Evolutionary conservation across 2,797 vertebrate species (phyloP), one percentile per base, ranked within the genome.

Genomic region (Dendrocincla fuliginosa): DNA sequence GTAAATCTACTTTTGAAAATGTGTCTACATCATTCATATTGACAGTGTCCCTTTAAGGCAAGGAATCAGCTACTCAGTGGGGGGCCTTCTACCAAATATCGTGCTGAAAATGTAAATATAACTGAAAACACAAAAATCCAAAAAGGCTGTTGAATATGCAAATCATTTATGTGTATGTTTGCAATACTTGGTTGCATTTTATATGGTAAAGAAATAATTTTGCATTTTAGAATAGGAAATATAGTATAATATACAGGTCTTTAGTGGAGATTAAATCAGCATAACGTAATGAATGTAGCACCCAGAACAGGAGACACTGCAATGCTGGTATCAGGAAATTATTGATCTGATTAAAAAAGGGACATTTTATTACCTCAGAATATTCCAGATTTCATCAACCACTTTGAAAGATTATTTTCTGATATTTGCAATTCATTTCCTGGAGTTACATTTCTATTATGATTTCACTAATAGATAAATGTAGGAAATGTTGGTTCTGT

Each of bases 31-130:
- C 69, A 55, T 49, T 93, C 37, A 88, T 76, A 94, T 96, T 97
- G 94, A 96, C 95, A 97, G 95, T 92, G 94, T 93, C 93, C 87
- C 94, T 96, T 95, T 96, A 95, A 96, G 68, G 86, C 55, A 89
- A 84, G 33, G 44, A 93, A 87, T 81, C 32, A 90, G 8, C 27
- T 32, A 16, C 35, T 64, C n/a, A 19, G 11, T 50, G 13, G 46
- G 24, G 25, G 50, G 32, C 11, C 39, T 35, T 39, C 70, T 24
- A 63, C 4, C 30, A 74, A 79, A 76, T 13, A 52, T 1, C 28
- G 3, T 19, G 7, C 15, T 50, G 46, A 84, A 88, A 87, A 56
- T 19, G 14, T 27, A 89, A 77, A 13, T 24, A 16, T 20, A 86
- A 74, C 15, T 42, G 41, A 84, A 89, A 87, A 61, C 10, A 76